Evolutionary conservation across 64 coral and sea anemone species (phyloP).

Genomic region (Montipora sp.): DNA sequence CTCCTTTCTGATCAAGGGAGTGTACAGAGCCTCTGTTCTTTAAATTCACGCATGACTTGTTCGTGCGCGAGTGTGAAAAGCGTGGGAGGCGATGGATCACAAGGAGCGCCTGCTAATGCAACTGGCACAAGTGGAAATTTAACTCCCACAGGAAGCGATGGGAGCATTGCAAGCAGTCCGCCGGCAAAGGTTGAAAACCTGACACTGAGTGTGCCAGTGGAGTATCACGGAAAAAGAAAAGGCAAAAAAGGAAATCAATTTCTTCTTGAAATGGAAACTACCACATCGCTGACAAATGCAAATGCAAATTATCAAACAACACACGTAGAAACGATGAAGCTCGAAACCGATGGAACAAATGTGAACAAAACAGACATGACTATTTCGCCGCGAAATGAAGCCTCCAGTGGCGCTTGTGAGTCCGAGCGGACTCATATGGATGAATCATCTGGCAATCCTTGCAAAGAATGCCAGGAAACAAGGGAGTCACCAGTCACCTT

Average conservation of each 20-base stretch:
- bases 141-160: constrained; percentile 3
- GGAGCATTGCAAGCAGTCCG: neutral
- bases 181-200: neutral
- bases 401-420: no score
- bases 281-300: neutral
- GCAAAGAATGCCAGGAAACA: neutral
- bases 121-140: neutral
- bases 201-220: constrained; percentile 9
- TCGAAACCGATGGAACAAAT: neutral
- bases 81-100: constrained; percentile 26
- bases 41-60: constrained; percentile 66
- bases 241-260: neutral
- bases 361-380: neutral
- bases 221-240: constrained; percentile 14
- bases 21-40: constrained; percentile 80
- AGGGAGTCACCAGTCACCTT: neutral
- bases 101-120: neutral
- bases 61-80: constrained; percentile 68
- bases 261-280: neutral
- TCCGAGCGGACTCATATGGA: neutral
- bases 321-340: neutral
- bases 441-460: neutral
- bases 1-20: constrained; percentile 77
- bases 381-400: neutral
- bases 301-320: neutral